These are phyloP conservation scores for Strix uralensis DNA, from an alignment of 2,113 vertebrate genomes.

Conservation along the genomic window DNA sequence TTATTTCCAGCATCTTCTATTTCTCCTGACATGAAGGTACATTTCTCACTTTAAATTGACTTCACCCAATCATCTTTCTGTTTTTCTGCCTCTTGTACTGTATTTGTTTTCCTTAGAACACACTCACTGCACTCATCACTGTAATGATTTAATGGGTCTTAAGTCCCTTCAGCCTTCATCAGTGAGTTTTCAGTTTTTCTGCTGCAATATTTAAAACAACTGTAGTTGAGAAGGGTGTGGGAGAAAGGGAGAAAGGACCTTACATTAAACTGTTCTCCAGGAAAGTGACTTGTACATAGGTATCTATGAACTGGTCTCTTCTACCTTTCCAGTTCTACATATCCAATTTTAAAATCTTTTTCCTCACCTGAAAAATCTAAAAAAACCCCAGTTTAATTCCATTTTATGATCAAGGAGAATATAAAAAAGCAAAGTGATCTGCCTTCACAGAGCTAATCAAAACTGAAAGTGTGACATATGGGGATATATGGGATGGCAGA, in stretches of 20 bases:
- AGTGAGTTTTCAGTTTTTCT: not conserved
- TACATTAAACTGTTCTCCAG: not conserved
- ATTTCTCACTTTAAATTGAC: conserved; percentile 18
- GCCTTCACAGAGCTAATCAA: not conserved
- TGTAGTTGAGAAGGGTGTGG: not conserved
- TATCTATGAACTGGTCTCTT: not conserved
- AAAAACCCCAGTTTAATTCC: not conserved
- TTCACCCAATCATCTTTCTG: not conserved
- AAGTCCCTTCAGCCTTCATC: not conserved
- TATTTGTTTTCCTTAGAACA: conserved; percentile 3
- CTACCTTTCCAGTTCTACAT: not conserved
- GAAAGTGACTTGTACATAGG: not conserved
- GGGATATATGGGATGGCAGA: not conserved
- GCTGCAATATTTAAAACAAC: not conserved
- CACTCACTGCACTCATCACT: not conserved
- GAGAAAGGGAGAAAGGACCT: not conserved
- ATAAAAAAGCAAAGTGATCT: not conserved
- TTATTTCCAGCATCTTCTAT: conserved; percentile 28
- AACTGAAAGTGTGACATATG: not conserved
- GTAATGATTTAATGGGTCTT: conserved; percentile 9
- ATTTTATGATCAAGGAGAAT: not conserved
- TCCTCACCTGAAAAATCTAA: not conserved
- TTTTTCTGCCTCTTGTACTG: not conserved
- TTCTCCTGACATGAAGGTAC: not conserved
- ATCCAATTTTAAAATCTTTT: not conserved